Percentiles rank a stretch among this genome's conserved stretches.
phyloP scores from a whole-genome alignment of 2,797 vertebrate species.

The Lithobates pipiens region DNA sequence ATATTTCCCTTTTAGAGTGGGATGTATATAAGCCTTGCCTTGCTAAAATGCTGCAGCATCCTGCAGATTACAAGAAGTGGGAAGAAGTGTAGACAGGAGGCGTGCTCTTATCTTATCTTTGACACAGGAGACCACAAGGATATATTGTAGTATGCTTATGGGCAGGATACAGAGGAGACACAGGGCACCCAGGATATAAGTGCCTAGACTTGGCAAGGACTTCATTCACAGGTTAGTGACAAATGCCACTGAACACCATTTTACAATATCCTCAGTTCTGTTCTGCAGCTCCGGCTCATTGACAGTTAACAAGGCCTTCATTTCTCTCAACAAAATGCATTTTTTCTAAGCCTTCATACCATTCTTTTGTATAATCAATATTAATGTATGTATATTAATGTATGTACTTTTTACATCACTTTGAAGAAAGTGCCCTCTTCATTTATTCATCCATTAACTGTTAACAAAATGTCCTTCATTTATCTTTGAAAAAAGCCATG shows the following conservation, averaged over 20 bases:
- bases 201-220: neutral
- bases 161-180: neutral
- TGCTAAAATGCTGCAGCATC: constrained; percentile 35
- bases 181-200: rapidly evolving
- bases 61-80: constrained; percentile 21
- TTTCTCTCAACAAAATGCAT: neutral
- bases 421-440: neutral
- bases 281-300: neutral
- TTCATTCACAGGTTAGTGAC: constrained; percentile 22
- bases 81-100: constrained; percentile 28
- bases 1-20: neutral
- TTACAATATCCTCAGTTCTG: neutral
- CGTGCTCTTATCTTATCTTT: constrained; percentile 12
- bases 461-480: neutral
- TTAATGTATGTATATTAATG: neutral
- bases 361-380: neutral
- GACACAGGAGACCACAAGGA: constrained; percentile 32
- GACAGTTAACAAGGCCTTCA: neutral
- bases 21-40: neutral
- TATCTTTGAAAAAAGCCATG: neutral
- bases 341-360: neutral
- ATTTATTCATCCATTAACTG: neutral
- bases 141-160: neutral
- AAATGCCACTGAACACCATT: neutral
- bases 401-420: neutral